Evolutionary conservation across 2,888 invertebrate species (phyloP).

Genomic region (Agapetus fuscipes): DNA sequence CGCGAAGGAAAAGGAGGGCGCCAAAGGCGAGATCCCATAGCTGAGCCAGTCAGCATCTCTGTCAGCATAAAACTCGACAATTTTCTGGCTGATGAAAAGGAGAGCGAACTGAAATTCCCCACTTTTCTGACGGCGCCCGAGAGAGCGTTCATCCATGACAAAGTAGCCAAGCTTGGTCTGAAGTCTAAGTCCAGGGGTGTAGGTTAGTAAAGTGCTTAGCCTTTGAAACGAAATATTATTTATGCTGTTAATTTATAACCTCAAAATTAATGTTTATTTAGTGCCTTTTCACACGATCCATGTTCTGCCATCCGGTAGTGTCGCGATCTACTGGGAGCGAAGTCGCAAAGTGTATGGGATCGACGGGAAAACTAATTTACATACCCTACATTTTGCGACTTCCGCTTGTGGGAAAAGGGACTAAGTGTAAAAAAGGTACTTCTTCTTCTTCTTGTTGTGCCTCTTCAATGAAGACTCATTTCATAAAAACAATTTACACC

Average conservation of each 20-base stretch:
- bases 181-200: constrained; percentile 77
- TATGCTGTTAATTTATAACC: constrained; percentile 11
- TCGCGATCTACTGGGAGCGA: too few species aligned
- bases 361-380: too few species aligned
- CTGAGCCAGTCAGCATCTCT: constrained; percentile 36
- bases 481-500: too few species aligned
- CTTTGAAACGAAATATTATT: constrained; percentile 4
- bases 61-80: constrained; percentile 41
- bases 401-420: too few species aligned
- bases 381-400: too few species aligned
- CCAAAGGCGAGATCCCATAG: background rate
- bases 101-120: constrained; percentile 52
- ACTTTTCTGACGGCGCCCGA: constrained; percentile 67
- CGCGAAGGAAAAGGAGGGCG: background rate
- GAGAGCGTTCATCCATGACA: constrained; percentile 69
- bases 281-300: too few species aligned
- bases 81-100: constrained; percentile 39
- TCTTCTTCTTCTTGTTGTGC: too few species aligned
- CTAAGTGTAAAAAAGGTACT: too few species aligned
- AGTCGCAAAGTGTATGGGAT: too few species aligned
- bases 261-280: constrained; percentile 3
- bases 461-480: too few species aligned
- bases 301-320: too few species aligned
- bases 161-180: constrained; percentile 57
- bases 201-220: constrained; percentile 35